Evolutionary conservation across 2,888 invertebrate species (phyloP), one percentile per base, ranked within the genome.

Genomic region (Adineta ricciae): DNA sequence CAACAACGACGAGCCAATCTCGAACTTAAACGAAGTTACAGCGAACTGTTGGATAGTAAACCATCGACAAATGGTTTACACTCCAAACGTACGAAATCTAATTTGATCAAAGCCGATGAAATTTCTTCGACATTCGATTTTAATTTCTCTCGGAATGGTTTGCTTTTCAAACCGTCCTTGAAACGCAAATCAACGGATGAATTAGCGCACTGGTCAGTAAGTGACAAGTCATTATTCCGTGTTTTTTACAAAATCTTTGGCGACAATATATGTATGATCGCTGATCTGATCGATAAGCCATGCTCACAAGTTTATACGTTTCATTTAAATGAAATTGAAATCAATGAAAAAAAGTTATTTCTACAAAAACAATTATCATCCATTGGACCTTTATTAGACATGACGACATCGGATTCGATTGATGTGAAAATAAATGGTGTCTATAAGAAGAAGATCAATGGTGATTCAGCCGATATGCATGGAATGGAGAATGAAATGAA

Each of bases 181-280:
- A 64, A 64, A 64, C 32, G 32, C 16, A 64, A 64, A 64, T 32
- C 32, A 32, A 64, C 14, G 1, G 32, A 64, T 64, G 78, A 78
- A 9, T 16, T 41, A 78, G 9, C 94, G 89, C 88, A 88, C 11
- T 98, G 97, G 97, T 94, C 95, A 24, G 96, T 96, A 56, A 95
- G 96, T 0, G 97, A 98, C 90, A 95, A 96, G 91, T 96, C 97
- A n/a, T 91, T 97, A 87, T 96, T 97, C 90, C 92, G 96, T 84
- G 94, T 94, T 8, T 92, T 97, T 64, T 95, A 96, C 88, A 95
- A 95, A 91, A 95, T 95, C 83, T 97, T 95, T 90, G 92, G 94
- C 56, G 94, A 94, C 88, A 97, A 98, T 92, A 97, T 96, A 91
- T 98, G 98, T 91, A 95, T 95, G 84, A 94, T 97, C 87, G 95